Conservation (phyloP, 2,797 vertebrate genomes). For the Argentina silus region DNA sequence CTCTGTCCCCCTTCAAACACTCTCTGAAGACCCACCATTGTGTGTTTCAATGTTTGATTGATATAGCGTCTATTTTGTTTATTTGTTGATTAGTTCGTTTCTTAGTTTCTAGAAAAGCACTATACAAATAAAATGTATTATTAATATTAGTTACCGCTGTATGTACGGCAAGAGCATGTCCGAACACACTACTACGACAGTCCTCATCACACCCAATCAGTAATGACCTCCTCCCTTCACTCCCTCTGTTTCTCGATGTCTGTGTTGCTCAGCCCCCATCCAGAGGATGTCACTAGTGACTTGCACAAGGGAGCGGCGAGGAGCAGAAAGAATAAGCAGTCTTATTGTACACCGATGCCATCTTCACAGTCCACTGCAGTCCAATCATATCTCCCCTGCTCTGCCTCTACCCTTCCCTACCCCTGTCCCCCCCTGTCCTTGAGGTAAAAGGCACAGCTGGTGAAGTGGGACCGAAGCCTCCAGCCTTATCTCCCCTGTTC, state of each 20-base stretch:
- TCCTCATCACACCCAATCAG: conserved; percentile 41
- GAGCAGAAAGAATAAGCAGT: conserved; percentile 36
- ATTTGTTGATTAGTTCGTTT: not conserved
- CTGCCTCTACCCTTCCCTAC: conserved; percentile 24
- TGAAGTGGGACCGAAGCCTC: conserved; percentile 21
- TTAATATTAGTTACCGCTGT: not conserved
- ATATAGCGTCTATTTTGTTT: not conserved
- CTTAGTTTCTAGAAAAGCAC: not conserved
- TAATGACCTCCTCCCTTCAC: conserved; percentile 41
- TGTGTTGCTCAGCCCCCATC: conserved; percentile 45
- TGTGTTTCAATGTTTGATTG: not conserved
- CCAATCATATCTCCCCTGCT: conserved; percentile 44
- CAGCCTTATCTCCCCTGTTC: conserved; percentile 55
- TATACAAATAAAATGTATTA: not conserved
- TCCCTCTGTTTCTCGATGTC: conserved; percentile 53
- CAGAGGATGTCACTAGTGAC: conserved; percentile 44
- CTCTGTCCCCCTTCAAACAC: no score
- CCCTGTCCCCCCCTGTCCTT: conserved; percentile 24
- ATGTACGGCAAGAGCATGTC: not conserved
- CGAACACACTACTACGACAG: conserved; percentile 14
- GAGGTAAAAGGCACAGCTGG: conserved; percentile 51
- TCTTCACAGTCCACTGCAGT: conserved; percentile 56
- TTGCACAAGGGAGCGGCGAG: conserved; percentile 12
- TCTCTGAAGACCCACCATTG: no score
- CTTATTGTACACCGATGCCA: conserved; percentile 31